These are phyloP conservation scores for Lepidochitona cinerea DNA, from an alignment of 2,888 invertebrate species.

Conservation along the genomic window DNA sequence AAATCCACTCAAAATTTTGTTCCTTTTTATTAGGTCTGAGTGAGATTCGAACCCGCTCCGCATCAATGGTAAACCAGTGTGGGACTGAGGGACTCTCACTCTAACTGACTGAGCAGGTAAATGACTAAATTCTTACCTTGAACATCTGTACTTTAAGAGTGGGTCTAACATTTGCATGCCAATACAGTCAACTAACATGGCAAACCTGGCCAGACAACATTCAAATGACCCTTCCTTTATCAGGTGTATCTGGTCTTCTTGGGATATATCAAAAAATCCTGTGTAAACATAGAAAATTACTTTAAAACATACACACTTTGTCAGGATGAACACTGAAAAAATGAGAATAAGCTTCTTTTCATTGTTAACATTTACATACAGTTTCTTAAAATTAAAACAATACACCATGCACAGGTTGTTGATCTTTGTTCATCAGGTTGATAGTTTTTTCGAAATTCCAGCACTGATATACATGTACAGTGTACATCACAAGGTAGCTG, in stretches of 20 bases:
- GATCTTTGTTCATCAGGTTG: no score
- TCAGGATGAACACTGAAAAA: not conserved
- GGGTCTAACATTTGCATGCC: constrained; percentile 67
- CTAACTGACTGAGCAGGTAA: no score
- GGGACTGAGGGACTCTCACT: no score
- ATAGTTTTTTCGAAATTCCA: no score
- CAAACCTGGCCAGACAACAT: constrained; percentile 64
- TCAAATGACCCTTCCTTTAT: constrained; percentile 71
- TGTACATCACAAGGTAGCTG: no score
- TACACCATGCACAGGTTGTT: no score
- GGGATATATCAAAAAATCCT: constrained; percentile 65
- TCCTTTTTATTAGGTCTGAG: no score
- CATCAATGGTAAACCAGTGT: no score
- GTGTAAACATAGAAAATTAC: not conserved
- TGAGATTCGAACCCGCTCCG: no score
- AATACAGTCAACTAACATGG: constrained; percentile 59
- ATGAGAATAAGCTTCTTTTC: not conserved
- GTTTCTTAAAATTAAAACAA: not conserved
- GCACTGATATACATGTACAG: no score
- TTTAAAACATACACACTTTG: not conserved
- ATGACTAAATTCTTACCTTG: no score
- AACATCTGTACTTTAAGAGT: constrained; percentile 59
- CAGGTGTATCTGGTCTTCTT: constrained; percentile 69
- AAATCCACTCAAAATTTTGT: no score
- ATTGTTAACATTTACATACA: not conserved